A percentile compares a stretch with the other conserved stretches of the same genome.
phyloP scores from a whole-genome alignment of 2,797 vertebrate species.

The Enteromius paludinosus region DNA sequence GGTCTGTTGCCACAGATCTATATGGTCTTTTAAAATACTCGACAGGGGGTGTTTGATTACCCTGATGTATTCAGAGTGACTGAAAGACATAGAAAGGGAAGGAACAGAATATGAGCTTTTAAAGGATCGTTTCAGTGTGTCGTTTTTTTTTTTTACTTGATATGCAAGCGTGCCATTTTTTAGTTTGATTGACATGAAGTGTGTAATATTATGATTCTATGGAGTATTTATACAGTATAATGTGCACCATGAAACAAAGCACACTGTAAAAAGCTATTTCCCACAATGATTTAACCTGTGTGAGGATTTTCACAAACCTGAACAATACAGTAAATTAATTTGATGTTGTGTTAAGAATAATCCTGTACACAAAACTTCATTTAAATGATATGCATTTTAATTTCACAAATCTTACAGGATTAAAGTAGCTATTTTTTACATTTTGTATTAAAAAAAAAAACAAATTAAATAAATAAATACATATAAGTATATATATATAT shows the following conservation, averaged over 20 bases:
- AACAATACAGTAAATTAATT: constrained; percentile 59
- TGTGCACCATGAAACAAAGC: not conserved
- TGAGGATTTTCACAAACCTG: not conserved
- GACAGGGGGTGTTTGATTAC: constrained; percentile 69
- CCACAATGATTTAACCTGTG: not conserved
- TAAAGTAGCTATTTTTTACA: too few relatives aligned
- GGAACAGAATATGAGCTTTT: constrained; percentile 12
- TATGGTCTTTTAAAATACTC: constrained; percentile 83
- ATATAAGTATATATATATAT: too few relatives aligned
- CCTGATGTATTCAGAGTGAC: constrained; percentile 44
- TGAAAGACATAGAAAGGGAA: constrained; percentile 20
- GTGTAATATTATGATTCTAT: not conserved
- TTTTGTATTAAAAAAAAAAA: too few relatives aligned
- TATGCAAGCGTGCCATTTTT: not conserved
- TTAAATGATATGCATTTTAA: not conserved
- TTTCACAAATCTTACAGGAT: not conserved
- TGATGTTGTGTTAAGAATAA: constrained; percentile 35
- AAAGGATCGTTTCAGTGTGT: not conserved
- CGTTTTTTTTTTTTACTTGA: not conserved
- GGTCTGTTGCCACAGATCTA: constrained; percentile 77
- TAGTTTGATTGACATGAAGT: constrained; percentile 21
- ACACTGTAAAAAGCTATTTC: not conserved
- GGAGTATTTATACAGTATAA: not conserved
- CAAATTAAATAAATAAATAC: too few relatives aligned
- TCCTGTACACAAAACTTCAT: not conserved